phyloP scores from a whole-genome alignment of 1,140 invertebrate species.

The Bombyx mandarina region DNA sequence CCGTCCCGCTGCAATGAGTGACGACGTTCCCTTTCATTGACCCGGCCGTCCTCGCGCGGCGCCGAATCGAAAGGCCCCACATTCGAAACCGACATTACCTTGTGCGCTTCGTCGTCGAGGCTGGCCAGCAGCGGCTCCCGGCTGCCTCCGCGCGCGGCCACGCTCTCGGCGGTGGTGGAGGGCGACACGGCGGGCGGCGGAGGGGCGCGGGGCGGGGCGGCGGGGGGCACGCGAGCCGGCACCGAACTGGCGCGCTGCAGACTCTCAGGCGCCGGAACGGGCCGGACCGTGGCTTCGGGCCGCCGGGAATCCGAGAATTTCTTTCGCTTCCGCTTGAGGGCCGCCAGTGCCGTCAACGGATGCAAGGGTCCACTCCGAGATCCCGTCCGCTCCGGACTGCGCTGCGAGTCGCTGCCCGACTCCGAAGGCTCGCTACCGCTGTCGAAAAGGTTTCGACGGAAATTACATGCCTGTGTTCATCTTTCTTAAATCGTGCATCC shows the following conservation, averaged over 20 bases:
- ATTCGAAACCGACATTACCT: not conserved
- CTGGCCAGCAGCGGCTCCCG: slow-evolving; percentile 54
- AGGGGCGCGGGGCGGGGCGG: slow-evolving; percentile 10
- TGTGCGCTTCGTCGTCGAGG: slow-evolving; percentile 48
- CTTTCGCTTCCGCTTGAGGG: slow-evolving; percentile 82
- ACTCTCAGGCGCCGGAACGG: slow-evolving; percentile 21
- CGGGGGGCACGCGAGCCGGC: slow-evolving; percentile 26
- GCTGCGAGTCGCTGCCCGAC: slow-evolving; percentile 55
- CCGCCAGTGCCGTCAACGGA: slow-evolving; percentile 74
- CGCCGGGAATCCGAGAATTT: slow-evolving; percentile 84
- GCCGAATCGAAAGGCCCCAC: too few species aligned
- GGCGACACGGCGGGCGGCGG: slow-evolving; percentile 18
- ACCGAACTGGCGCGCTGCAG: slow-evolving; percentile 51
- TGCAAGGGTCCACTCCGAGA: slow-evolving; percentile 35
- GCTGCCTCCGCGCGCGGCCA: slow-evolving; percentile 34
- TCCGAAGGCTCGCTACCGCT: slow-evolving; percentile 56
- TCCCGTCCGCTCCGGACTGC: slow-evolving; percentile 44
- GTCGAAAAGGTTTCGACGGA: not conserved
- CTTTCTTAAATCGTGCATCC: not conserved
- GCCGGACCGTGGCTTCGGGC: slow-evolving; percentile 54
- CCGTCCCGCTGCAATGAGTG: slow-evolving; percentile 7
- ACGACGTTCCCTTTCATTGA: too few species aligned
- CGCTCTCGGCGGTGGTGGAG: slow-evolving; percentile 23
- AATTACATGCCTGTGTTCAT: not conserved
- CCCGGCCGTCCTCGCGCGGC: too few species aligned